Base-by-base conservation (phyloP, 2,888 invertebrate genomes). In the Strigamia maritima region DNA sequence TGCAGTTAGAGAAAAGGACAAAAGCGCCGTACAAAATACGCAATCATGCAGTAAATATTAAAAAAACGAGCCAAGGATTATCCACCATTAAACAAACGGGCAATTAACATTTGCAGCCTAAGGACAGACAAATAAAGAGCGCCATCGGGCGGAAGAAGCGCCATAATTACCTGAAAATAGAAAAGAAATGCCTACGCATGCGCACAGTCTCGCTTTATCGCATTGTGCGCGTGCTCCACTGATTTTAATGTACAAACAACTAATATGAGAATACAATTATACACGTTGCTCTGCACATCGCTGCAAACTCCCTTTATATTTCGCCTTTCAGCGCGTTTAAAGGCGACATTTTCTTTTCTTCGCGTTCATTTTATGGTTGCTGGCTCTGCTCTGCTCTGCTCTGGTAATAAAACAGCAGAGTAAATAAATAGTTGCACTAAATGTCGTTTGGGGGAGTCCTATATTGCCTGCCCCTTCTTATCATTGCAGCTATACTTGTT, bases 41-140 rank as follows among this genome's bases (percentile, higher is more conserved):
- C 60, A 60, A 8, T 19, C 19, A 60, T 16, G 60, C 60, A 60
- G 60, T 60, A 19, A 60, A 60, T 60, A 60, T 60, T 60, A 60
- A 31, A 60, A 7, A 60, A 60, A 60, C 60, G 60, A 19, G 14
- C 60, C 10, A 19, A 1, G 60, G 60, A 60, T 60, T 60, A 60
- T 60, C 60, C 60, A 19, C 60, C 60, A 60, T 60, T 60, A 60
- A 60, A 60, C 60, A 60, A 60, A 60, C 60, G 60, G 60, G 60
- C 60, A 60, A 60, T 60, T 60, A 60, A 60, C 60, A 60, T 60
- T 60, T 19, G 60, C 16, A 16, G 60, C 60, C 60, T 60, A 60
- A 60, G 60, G 60, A 60, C 60, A 60, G 60, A 6, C 3, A 60
- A 60, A 60, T 60, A 49, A 60, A 60, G 60, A 60, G 60, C 60